These are phyloP conservation scores for Conops quadrifasciatus DNA, from an alignment of 2,888 invertebrate genomes.

Conservation along the genomic window DNA sequence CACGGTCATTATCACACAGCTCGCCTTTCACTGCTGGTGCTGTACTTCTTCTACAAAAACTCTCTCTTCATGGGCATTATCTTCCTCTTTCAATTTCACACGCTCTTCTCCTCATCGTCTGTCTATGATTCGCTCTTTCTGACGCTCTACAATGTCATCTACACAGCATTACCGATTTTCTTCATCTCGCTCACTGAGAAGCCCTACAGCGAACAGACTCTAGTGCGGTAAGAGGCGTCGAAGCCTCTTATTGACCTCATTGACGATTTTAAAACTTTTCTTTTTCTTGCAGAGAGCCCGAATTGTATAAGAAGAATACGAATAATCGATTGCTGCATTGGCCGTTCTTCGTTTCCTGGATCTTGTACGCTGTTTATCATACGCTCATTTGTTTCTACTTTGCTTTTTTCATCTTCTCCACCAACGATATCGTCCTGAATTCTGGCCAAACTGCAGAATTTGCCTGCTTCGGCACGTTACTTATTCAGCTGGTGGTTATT, in stretches of 20 bases:
- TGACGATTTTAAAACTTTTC: background rate
- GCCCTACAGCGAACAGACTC: conserved; percentile 68
- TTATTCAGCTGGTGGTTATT: conserved; percentile 69
- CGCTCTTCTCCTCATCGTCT: conserved; percentile 71
- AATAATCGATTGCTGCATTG: conserved; percentile 73
- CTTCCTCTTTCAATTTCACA: conserved; percentile 69
- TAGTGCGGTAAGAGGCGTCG: conserved; percentile 65
- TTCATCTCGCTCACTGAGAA: conserved; percentile 80
- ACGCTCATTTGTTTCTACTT: conserved; percentile 71
- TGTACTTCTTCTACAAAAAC: conserved; percentile 90
- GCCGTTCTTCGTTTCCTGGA: conserved; percentile 73
- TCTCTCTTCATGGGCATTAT: conserved; percentile 75
- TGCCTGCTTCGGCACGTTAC: conserved; percentile 71
- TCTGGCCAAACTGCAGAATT: conserved; percentile 68
- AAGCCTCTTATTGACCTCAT: background rate
- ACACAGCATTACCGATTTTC: conserved; percentile 79
- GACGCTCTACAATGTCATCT: conserved; percentile 79
- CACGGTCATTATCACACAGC: conserved; percentile 87
- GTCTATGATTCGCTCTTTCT: conserved; percentile 80
- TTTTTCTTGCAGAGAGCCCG: conserved; percentile 69
- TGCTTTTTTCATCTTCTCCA: conserved; percentile 64
- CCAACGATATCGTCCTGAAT: conserved; percentile 66
- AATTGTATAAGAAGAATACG: conserved; percentile 72
- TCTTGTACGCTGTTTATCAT: conserved; percentile 71
- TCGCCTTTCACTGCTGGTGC: conserved; percentile 76